A percentile compares a stretch with the other conserved stretches of the same genome.
These are phyloP conservation scores for Dermatophagoides farinae DNA, from an alignment of 1,140 invertebrate species.

Conservation along the genomic window DNA sequence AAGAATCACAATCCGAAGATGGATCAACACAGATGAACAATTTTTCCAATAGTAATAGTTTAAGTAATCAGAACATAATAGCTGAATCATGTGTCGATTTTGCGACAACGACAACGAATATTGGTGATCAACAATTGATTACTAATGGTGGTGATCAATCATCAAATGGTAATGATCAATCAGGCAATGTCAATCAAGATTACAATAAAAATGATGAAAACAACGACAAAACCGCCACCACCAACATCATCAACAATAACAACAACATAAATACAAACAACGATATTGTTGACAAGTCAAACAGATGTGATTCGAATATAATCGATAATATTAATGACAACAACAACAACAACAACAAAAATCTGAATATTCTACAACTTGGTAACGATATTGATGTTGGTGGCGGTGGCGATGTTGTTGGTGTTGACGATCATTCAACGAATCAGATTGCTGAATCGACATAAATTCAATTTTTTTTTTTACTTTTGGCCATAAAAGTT, in stretches of 20 bases:
- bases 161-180: background rate
- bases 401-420: too few species aligned
- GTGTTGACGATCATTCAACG: background rate
- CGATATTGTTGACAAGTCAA: background rate
- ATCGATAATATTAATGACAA: background rate
- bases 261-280: background rate
- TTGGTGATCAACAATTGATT: background rate
- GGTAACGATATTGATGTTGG: background rate
- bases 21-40: background rate
- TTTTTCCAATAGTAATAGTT: too few species aligned
- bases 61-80: too few species aligned
- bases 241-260: background rate
- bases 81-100: too few species aligned
- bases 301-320: background rate
- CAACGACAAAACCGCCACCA: too few species aligned
- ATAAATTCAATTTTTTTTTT: background rate
- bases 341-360: background rate
- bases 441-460: background rate
- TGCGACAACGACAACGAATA: background rate
- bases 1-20: conserved; percentile 1
- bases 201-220: background rate
- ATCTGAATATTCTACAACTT: too few species aligned
- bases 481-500: background rate
- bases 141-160: background rate
- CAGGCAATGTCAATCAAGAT: background rate